Conservation (phyloP, 2,797 vertebrate genomes). For the Amblyraja radiata region DNA sequence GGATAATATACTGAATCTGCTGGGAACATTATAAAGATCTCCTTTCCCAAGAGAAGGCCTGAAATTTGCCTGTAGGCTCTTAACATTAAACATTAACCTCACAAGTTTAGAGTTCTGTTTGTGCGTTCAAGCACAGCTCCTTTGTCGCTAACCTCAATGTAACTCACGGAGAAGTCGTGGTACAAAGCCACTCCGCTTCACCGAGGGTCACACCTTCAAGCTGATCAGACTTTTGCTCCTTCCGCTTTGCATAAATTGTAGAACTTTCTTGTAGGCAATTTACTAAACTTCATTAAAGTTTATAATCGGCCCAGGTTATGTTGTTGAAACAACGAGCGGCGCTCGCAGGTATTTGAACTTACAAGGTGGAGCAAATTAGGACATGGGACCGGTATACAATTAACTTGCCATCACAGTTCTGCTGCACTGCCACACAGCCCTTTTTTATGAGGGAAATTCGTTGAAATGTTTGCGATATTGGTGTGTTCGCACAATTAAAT, state of each 20-base stretch:
- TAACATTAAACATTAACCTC: slow-evolving; percentile 13
- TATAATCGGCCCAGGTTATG: neutral
- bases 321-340: neutral
- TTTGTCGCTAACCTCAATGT: slow-evolving; percentile 18
- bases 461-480: neutral
- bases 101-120: neutral
- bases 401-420: neutral
- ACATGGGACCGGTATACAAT: neutral
- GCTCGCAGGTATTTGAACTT: neutral
- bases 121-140: slow-evolving; percentile 18
- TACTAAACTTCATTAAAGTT: neutral
- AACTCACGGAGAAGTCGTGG: neutral
- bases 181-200: neutral
- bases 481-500: neutral
- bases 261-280: neutral
- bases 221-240: neutral
- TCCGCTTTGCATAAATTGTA: neutral
- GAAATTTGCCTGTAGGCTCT: slow-evolving; percentile 1
- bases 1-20: neutral
- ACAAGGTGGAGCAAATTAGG: neutral
- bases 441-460: neutral
- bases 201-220: slow-evolving; percentile 3
- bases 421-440: neutral
- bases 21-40: slow-evolving; percentile 21
- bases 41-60: neutral